Conservation (phyloP, 2,888 invertebrate species). For the Gnatocerus cornutus region DNA sequence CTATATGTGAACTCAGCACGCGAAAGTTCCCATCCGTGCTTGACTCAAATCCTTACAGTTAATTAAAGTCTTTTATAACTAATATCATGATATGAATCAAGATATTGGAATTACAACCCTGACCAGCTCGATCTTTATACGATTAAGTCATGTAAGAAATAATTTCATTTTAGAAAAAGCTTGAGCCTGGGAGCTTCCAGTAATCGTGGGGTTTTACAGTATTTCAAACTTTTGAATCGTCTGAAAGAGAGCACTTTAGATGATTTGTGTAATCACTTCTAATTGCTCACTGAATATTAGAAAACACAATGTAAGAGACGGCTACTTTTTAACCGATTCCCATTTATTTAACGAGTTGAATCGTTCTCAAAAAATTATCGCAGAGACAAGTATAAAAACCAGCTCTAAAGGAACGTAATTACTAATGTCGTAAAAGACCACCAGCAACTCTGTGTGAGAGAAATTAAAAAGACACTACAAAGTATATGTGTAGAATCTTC, state of each 20-base stretch:
- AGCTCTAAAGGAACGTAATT: neutral
- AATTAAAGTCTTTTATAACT: constrained; percentile 19
- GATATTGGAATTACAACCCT: constrained; percentile 15
- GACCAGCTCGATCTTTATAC: constrained; percentile 12
- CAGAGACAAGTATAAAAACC: too few relatives aligned
- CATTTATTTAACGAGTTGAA: too few relatives aligned
- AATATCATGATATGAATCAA: constrained; percentile 23
- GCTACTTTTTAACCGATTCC: too few relatives aligned
- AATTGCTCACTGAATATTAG: neutral
- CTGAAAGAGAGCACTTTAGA: neutral
- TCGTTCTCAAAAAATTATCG: too few relatives aligned
- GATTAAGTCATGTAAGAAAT: constrained; percentile 4
- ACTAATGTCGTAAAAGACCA: constrained; percentile 1
- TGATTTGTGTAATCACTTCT: neutral
- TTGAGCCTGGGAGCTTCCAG: neutral
- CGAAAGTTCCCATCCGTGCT: constrained; percentile 23
- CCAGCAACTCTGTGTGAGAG: neutral
- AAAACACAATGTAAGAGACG: neutral
- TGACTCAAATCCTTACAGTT: constrained; percentile 7
- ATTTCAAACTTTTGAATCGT: constrained; percentile 20
- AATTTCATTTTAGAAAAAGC: neutral
- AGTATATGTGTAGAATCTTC: too few relatives aligned
- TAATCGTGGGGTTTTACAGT: constrained; percentile 2
- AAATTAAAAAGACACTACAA: constrained; percentile 1
- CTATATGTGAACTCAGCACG: constrained; percentile 7